These are phyloP conservation scores for Chauna torquata DNA, from an alignment of 2,113 vertebrate genomes.

Conservation along the genomic window DNA sequence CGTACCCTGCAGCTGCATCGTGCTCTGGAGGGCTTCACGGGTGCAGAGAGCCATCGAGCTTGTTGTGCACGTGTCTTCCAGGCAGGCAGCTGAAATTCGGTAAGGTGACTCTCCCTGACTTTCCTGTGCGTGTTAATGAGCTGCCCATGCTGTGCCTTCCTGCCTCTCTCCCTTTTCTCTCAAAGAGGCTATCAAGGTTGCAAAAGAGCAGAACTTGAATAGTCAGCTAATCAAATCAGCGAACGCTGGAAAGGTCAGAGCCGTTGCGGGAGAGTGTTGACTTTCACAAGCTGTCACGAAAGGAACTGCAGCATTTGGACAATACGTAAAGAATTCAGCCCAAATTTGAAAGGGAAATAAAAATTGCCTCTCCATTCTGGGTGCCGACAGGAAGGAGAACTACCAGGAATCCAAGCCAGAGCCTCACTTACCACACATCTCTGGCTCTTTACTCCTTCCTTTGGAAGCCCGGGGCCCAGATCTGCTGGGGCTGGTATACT, in stretches of 20 bases:
- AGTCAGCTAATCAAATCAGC: slow-evolving; percentile 32
- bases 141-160: not conserved
- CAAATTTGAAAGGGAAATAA: not conserved
- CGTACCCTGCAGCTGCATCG: rapidly evolving
- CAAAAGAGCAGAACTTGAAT: slow-evolving; percentile 4
- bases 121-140: rapidly evolving
- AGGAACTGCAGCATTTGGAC: not conserved
- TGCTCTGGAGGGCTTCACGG: not conserved
- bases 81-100: rapidly evolving
- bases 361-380: not conserved
- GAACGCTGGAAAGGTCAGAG: slow-evolving; percentile 63
- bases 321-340: not conserved
- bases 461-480: rapidly evolving
- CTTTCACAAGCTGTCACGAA: slow-evolving; percentile 2
- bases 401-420: not conserved
- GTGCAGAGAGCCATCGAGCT: not conserved
- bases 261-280: not conserved
- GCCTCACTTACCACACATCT: not conserved
- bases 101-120: not conserved
- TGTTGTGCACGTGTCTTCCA: rapidly evolving
- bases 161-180: not conserved
- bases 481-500: too few relatives aligned
- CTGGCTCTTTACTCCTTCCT: too few relatives aligned
- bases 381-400: not conserved
- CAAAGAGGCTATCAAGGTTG: not conserved